Evolutionary conservation across 1,140 invertebrate genomes (phyloP).

Genomic region (Aphelinus atriplicis): DNA sequence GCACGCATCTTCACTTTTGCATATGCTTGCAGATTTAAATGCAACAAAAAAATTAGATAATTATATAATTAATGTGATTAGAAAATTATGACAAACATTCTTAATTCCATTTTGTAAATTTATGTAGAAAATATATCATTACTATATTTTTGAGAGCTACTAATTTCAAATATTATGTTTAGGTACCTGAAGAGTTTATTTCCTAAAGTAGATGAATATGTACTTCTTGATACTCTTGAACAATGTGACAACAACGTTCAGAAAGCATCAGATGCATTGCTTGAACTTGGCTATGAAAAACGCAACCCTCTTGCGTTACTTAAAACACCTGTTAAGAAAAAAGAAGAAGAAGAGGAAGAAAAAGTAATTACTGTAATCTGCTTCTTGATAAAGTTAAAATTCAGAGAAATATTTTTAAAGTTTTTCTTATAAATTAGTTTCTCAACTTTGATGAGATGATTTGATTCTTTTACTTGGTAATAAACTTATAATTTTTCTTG

Average conservation of each 20-base stretch:
- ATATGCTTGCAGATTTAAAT: conserved; percentile 23
- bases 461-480: not conserved
- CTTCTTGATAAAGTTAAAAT: conserved; percentile 13
- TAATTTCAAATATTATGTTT: conserved; percentile 29
- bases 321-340: conserved; percentile 63
- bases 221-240: conserved; percentile 83
- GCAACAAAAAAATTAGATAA: conserved; percentile 12
- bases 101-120: conserved; percentile 1
- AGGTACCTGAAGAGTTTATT: conserved; percentile 92
- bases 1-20: conserved; percentile 34
- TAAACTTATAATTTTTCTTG: conserved; percentile 27
- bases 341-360: conserved; percentile 61
- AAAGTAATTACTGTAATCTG: conserved; percentile 51
- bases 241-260: conserved; percentile 90
- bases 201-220: conserved; percentile 89
- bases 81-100: conserved; percentile 23
- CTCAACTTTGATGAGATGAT: not conserved
- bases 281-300: conserved; percentile 83
- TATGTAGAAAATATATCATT: not conserved
- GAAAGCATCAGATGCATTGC: conserved; percentile 81
- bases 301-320: conserved; percentile 71
- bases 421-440: too few relatives aligned
- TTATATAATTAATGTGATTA: conserved; percentile 22
- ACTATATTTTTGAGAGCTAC: not conserved
- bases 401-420: not conserved